These are phyloP conservation scores for Corynorhinus townsendii DNA, from an alignment of 2,113 vertebrate genomes.

Conservation along the genomic window DNA sequence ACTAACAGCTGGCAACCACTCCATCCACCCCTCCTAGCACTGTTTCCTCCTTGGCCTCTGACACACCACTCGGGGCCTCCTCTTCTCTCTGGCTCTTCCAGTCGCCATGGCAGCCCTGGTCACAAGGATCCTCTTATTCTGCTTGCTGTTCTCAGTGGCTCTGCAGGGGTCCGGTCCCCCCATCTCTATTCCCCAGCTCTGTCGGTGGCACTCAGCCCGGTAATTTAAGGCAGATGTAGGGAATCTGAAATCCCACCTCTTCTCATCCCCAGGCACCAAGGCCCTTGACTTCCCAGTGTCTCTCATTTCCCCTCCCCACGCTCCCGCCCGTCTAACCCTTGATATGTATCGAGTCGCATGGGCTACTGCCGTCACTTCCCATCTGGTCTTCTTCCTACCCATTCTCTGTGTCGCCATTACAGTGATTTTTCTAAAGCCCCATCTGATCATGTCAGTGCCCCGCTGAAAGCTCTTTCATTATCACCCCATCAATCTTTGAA, in stretches of 20 bases:
- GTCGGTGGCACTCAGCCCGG: neutral
- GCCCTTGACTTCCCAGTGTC: neutral
- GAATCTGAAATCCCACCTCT: neutral
- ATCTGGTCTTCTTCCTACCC: neutral
- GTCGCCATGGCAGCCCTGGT: fast-evolving
- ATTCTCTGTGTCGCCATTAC: neutral
- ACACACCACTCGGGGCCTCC: neutral
- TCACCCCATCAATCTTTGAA: neutral
- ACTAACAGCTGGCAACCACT: neutral
- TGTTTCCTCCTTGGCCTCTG: neutral
- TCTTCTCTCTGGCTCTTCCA: neutral
- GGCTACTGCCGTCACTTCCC: neutral
- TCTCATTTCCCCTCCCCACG: neutral
- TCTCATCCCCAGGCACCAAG: neutral
- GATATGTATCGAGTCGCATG: neutral
- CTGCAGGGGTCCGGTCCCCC: neutral
- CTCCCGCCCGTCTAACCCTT: neutral
- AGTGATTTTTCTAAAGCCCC: neutral
- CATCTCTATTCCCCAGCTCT: neutral
- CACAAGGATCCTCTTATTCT: neutral
- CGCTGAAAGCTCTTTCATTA: neutral
- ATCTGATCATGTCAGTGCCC: neutral
- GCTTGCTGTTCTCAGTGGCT: neutral
- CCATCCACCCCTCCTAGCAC: no score
- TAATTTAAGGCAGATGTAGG: neutral